Evolutionary conservation across 2,888 invertebrate genomes (phyloP).

Genomic region (Galerucella nymphaeae): DNA sequence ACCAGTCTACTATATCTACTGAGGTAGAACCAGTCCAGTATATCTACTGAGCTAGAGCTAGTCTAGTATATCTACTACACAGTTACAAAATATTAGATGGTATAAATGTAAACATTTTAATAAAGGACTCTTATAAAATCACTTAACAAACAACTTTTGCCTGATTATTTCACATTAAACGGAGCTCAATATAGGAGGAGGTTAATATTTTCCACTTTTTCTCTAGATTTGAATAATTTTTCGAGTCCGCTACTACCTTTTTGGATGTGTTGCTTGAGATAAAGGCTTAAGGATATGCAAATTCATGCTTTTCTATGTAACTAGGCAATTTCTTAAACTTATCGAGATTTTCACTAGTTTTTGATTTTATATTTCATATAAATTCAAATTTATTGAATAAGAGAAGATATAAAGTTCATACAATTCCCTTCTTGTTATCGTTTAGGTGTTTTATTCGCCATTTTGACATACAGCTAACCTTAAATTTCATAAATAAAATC

Average conservation of each 20-base stretch:
- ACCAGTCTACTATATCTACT: background rate
- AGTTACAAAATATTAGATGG: background rate
- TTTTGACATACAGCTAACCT: too few species aligned
- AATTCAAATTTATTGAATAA: too few species aligned
- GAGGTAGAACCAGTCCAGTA: too few species aligned
- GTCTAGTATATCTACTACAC: background rate
- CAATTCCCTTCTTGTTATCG: too few species aligned
- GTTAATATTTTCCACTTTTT: conserved; percentile 18
- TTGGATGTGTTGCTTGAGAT: conserved; percentile 32
- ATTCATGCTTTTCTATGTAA: conserved; percentile 34
- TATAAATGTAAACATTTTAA: background rate
- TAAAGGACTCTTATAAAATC: background rate
- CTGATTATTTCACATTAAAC: conserved; percentile 14
- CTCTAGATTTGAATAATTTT: conserved; percentile 23
- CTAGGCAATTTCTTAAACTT: background rate
- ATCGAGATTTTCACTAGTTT: background rate
- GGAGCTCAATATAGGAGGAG: background rate
- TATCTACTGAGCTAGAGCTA: too few species aligned
- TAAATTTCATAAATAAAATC: too few species aligned
- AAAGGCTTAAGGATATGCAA: conserved; percentile 33
- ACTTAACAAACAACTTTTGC: background rate
- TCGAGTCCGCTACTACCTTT: conserved; percentile 13
- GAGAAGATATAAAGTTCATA: too few species aligned
- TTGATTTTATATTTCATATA: too few species aligned
- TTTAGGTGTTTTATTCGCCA: too few species aligned